Evolutionary conservation across 1,140 invertebrate species (phyloP), one percentile per base, ranked within the genome.

Genomic region (Caenorhabditis briggsae): DNA sequence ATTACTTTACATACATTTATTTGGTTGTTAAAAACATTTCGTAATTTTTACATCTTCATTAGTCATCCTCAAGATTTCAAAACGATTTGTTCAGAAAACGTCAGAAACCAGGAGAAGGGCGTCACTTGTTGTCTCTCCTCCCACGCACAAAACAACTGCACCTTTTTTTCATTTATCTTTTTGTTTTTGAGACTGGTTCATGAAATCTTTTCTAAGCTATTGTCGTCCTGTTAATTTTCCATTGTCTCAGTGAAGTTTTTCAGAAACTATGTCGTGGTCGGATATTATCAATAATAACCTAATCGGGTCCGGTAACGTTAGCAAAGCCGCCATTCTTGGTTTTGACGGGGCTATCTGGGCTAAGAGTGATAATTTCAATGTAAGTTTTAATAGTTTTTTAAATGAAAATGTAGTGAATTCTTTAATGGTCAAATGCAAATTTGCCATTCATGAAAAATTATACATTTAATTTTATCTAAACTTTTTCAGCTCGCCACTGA

Each of bases 211-310:
- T 25, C 58, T 25, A 59, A 59, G 23, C 3, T 59, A 11, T 9
- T 59, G 16, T 59, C n/a, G 18, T 59, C 23, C n/a, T 59, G 18
- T 59, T 20, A 18, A 25, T 33, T 43, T 70, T 18, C 5, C 3
- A 11, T 70, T 43, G 0, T 70, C 14, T 61, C 8, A 33, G 46
- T 46, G 20, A 64, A 64, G 23, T 64, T 33, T 64, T 64, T 33
- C 9, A 33, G 23, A 64, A 25, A 33, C 59, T 86, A 92, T 87
- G 89, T 92, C 91, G n/a, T 92, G 91, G 91, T 78, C 86, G 43
- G 91, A 91, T 88, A 82, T 92, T n/a, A 91, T 92, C 41, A 90
- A 92, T 83, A 90, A 92, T 82, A 92, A 92, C 88, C 83, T 92
- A 0, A 86, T 92, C 46, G 91, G 90, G 14, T 91, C 91, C 64